phyloP scores from a whole-genome alignment of 2,113 vertebrate genomes.

The Gasterosteus aculeatus region DNA sequence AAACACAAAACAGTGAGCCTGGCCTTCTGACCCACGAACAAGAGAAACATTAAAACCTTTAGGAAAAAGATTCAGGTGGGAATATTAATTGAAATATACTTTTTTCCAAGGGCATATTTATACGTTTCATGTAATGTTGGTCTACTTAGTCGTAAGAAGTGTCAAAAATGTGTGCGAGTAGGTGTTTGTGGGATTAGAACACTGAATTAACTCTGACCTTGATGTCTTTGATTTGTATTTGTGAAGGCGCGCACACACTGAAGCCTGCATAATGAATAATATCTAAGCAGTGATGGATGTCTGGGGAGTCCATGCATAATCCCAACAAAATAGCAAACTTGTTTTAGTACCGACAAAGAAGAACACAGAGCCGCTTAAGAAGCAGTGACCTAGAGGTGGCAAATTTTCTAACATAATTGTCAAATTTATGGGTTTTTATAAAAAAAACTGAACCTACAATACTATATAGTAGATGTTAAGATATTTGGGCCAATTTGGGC shows the following conservation, averaged over 20 bases:
- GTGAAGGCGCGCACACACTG: neutral
- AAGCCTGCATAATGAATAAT: slow-evolving; percentile 36
- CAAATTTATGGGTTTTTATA: neutral
- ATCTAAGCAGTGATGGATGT: slow-evolving; percentile 17
- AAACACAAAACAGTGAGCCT: too few species aligned
- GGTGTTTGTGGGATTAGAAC: slow-evolving; percentile 3
- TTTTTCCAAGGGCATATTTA: slow-evolving; percentile 6
- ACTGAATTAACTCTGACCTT: slow-evolving; percentile 54
- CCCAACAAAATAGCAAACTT: slow-evolving; percentile 42
- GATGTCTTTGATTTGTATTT: slow-evolving; percentile 30
- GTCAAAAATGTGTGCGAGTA: neutral
- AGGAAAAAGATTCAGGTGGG: too few species aligned
- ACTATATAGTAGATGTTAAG: neutral
- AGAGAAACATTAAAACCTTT: too few species aligned
- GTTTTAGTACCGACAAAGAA: slow-evolving; percentile 24
- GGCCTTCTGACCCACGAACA: too few species aligned
- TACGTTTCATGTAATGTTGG: neutral
- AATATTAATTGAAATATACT: neutral
- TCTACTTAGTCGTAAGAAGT: neutral
- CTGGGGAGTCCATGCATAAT: slow-evolving; percentile 38
- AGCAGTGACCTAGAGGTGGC: slow-evolving; percentile 5
- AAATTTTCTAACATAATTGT: neutral
- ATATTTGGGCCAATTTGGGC: slow-evolving; percentile 37
- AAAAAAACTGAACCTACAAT: slow-evolving; percentile 16
- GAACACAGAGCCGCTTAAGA: slow-evolving; percentile 7